Evolutionary conservation across 2,888 invertebrate genomes (phyloP).

Genomic region (Alloscopus bannaensis): DNA sequence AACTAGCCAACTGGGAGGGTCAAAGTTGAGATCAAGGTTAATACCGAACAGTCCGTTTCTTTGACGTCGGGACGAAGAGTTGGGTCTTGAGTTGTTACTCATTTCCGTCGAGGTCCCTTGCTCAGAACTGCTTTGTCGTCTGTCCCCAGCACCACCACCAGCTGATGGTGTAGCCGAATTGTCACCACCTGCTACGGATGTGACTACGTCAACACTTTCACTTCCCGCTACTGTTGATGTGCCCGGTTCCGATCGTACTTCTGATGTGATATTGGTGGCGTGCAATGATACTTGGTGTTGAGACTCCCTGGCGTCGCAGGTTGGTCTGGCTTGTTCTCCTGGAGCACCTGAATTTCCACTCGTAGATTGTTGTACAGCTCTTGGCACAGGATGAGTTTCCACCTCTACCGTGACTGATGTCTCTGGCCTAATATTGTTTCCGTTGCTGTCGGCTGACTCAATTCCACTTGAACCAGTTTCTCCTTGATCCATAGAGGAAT

Average conservation of each 20-base stretch:
- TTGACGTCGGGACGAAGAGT: conserved; percentile 31
- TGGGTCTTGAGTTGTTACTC: conserved; percentile 45
- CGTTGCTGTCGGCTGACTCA: neutral
- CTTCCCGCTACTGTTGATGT: neutral
- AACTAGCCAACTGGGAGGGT: conserved; percentile 69
- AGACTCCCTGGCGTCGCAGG: neutral
- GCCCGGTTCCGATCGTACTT: neutral
- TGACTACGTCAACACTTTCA: neutral
- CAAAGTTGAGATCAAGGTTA: conserved; percentile 71
- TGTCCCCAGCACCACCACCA: neutral
- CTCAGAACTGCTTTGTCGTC: neutral
- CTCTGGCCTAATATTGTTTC: neutral
- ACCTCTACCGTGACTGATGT: conserved; percentile 3
- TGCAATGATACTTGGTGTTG: neutral
- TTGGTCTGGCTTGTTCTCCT: neutral
- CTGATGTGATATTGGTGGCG: neutral
- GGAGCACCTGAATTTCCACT: neutral
- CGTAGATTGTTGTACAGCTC: too few relatives aligned
- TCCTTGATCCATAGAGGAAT: conserved; percentile 27
- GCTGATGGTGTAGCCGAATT: neutral
- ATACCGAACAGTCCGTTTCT: conserved; percentile 65
- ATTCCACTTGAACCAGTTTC: conserved; percentile 21
- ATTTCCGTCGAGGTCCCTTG: conserved; percentile 17
- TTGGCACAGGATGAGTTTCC: neutral
- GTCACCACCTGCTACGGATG: neutral